Percentiles rank a stretch among this genome's conserved stretches.
These are phyloP conservation scores for Pseudocheirus occidentalis DNA, from an alignment of 2,797 vertebrate genomes.

Conservation along the genomic window DNA sequence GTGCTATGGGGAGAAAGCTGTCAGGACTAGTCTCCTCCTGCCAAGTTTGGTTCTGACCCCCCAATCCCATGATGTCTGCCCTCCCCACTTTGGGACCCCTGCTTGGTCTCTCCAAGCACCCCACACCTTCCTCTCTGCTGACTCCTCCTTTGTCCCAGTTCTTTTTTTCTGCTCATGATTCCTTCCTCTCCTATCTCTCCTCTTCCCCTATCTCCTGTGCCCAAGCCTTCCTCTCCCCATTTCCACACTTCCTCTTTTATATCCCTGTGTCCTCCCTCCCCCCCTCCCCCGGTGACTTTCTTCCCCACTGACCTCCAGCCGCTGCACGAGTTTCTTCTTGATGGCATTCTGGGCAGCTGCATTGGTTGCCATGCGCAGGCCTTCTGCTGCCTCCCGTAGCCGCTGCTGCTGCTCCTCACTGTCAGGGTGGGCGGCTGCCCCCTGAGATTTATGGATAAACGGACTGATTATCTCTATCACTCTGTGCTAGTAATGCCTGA, in stretches of 20 bases:
- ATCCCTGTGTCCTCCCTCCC: background rate
- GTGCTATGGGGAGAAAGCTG: slow-evolving; percentile 84
- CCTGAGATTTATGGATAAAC: slow-evolving; percentile 83
- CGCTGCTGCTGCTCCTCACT: slow-evolving; percentile 98
- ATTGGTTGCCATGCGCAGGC: slow-evolving; percentile 97
- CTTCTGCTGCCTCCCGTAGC: slow-evolving; percentile 95
- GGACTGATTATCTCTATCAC: fast-evolving
- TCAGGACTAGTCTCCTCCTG: background rate
- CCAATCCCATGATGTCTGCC: background rate
- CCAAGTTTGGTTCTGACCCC: background rate
- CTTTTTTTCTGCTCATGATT: fast-evolving
- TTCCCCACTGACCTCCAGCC: slow-evolving; percentile 90
- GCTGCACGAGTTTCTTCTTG: slow-evolving; percentile 97
- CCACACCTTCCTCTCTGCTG: background rate
- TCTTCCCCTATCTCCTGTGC: fast-evolving
- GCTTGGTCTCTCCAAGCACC: background rate
- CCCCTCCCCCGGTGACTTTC: background rate
- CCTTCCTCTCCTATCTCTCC: fast-evolving
- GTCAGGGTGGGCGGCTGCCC: slow-evolving; percentile 96
- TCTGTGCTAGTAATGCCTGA: background rate
- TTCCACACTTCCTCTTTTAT: background rate
- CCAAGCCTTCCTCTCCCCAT: fast-evolving
- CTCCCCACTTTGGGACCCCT: background rate
- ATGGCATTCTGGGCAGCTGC: slow-evolving; percentile 98
- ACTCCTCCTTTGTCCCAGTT: background rate